Evolutionary conservation across 2,888 invertebrate genomes (phyloP), one percentile per base, ranked within the genome.

Genomic region (Scelioninae gen. 1): DNA sequence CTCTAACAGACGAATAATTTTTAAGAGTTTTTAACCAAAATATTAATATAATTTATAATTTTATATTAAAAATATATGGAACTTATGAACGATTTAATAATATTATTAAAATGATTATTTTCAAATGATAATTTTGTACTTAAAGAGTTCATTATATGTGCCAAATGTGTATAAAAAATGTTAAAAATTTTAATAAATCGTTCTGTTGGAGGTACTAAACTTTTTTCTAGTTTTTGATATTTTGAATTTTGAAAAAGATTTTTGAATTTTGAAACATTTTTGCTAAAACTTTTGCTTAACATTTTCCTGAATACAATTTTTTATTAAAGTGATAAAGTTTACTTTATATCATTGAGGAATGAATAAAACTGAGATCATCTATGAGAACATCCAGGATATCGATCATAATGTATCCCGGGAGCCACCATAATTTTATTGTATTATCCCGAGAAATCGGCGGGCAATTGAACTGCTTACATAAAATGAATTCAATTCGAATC

Each of bases 231-330:
- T 65, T 75, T 56, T 13, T 49, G 32, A 65, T 56, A 56, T 58
- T 66, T 71, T 69, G 58, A 45, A 51, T 60, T 71, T 71, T 71
- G 60, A 71, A 23, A 34, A 40, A 31, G 0, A 15, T 58, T 69
- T 56, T 69, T 66, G 31, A 32, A 56, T 60, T 68, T 69, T 65
- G 49, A 23, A 23, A 58, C 47, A 16, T 47, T 74, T 74, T 51
- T 38, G 1, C 8, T 1, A 10, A 4, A 11, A 38, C 1, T 38
- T 38, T 38, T 38, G 38, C 5, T 5, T 38, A 1, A 38, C n/a
- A 34, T 34, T 34, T 34, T 34, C 34, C 34, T 38, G 3, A 23
- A 23, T 2, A 23, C 2, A 1, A 23, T 23, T 23, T 23, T 23
- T 23, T 23, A 23, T 4, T 23, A 23, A n/a, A 1, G 1, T 23